These are phyloP conservation scores for Yoshiicerus persimilis DNA, from an alignment of 1,140 invertebrate genomes.

Conservation along the genomic window DNA sequence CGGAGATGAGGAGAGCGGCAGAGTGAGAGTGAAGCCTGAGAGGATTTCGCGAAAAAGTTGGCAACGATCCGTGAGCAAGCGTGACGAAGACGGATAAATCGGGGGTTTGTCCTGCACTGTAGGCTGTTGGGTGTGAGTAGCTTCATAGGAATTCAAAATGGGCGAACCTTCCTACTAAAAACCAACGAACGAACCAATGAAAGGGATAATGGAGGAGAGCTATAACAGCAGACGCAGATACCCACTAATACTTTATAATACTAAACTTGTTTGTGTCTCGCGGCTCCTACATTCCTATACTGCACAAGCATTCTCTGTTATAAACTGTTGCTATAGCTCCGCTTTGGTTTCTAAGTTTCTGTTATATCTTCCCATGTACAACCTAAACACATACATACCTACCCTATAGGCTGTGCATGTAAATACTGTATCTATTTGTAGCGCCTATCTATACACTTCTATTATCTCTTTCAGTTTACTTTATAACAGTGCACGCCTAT, in stretches of 20 bases:
- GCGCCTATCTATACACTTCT: no score
- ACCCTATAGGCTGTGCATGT: no score
- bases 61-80: neutral
- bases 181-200: neutral
- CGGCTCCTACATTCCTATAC: no score
- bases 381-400: no score
- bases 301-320: no score
- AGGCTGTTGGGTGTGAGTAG: neutral
- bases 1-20: no score
- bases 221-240: neutral
- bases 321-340: no score
- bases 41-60: neutral
- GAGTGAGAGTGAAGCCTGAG: neutral
- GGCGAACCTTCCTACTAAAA: neutral
- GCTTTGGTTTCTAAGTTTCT: no score
- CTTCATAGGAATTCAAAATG: constrained; percentile 22
- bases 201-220: neutral
- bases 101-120: neutral
- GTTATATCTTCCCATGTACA: no score
- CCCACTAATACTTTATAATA: neutral
- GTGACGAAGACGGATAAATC: neutral
- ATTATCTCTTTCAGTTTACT: no score
- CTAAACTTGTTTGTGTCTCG: neutral
- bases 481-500: no score
- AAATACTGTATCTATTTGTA: no score